A percentile compares a stretch with the other conserved stretches of the same genome.
phyloP scores from a whole-genome alignment of 2,888 invertebrate species.

The Pristionchus exspectatus region DNA sequence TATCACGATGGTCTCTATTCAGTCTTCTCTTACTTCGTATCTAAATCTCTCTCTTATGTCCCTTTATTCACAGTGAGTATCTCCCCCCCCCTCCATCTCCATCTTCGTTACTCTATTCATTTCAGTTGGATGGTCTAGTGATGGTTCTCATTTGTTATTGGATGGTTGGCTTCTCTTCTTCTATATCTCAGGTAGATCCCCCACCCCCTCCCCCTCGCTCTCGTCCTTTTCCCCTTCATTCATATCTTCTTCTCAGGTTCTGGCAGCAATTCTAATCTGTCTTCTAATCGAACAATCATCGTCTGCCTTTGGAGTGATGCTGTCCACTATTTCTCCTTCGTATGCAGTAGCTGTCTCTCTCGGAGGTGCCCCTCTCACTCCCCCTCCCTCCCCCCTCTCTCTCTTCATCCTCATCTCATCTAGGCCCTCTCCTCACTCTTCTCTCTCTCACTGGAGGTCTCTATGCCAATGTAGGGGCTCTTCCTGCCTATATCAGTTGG shows the following conservation, averaged over 20 bases:
- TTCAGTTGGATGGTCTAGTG: slow-evolving; percentile 88
- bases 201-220: not conserved
- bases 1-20: slow-evolving; percentile 89
- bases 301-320: slow-evolving; percentile 74
- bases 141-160: slow-evolving; percentile 91
- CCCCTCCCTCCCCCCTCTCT: no score
- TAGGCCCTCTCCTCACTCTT: slow-evolving; percentile 75
- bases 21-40: slow-evolving; percentile 79
- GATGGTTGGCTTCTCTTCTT: slow-evolving; percentile 85
- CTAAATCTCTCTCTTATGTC: slow-evolving; percentile 74
- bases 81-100: no score
- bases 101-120: not conserved
- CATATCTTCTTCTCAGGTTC: slow-evolving; percentile 50
- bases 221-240: not conserved
- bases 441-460: slow-evolving; percentile 78
- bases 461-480: slow-evolving; percentile 76
- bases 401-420: no score
- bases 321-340: slow-evolving; percentile 74
- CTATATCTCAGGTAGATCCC: slow-evolving; percentile 58
- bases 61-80: slow-evolving; percentile 64
- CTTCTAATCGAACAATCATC: slow-evolving; percentile 71
- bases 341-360: slow-evolving; percentile 67
- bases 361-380: not conserved
- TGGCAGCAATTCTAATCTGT: slow-evolving; percentile 59
- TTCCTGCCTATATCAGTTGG: slow-evolving; percentile 77